phyloP scores from a whole-genome alignment of 2,888 invertebrate genomes.

The Pemphredon lugubris region DNA sequence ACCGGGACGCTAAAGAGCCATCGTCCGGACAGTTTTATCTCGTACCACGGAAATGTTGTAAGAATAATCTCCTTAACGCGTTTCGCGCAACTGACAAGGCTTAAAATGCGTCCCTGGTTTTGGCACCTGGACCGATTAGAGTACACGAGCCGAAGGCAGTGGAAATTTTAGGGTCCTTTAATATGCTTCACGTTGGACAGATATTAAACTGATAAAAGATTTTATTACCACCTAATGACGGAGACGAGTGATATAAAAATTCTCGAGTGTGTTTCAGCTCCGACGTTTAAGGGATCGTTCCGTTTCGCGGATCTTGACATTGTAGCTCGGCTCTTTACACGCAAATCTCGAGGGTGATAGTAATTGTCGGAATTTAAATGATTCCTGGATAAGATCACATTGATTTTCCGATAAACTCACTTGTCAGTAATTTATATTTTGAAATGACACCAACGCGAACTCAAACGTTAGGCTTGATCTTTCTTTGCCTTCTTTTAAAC shows the following conservation, averaged over 20 bases:
- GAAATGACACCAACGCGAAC: too few species aligned
- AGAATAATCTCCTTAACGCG: slow-evolving; percentile 21
- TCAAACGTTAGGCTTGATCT: too few species aligned
- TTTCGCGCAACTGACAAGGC: not conserved
- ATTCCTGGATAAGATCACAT: not conserved
- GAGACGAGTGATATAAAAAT: slow-evolving; percentile 1
- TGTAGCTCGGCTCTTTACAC: not conserved
- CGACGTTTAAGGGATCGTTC: slow-evolving; percentile 1
- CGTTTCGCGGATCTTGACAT: not conserved
- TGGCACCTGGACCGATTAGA: slow-evolving; percentile 21
- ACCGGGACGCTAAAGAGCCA: not conserved
- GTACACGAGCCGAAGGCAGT: slow-evolving; percentile 4
- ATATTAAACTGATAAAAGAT: slow-evolving; percentile 40
- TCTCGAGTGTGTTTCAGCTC: not conserved
- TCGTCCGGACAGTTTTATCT: not conserved
- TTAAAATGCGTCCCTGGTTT: slow-evolving; percentile 27
- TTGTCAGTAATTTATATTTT: too few species aligned
- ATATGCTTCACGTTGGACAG: slow-evolving; percentile 19
- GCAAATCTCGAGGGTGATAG: too few species aligned
- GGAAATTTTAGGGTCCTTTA: slow-evolving; percentile 36
- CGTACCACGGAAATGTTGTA: not conserved
- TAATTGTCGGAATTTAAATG: not conserved
- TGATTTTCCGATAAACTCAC: not conserved
- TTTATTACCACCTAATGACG: slow-evolving; percentile 23
- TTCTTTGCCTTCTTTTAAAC: too few species aligned